These are phyloP conservation scores for Clarias macrocephalus DNA, from an alignment of 2,113 vertebrate species.

Conservation along the genomic window DNA sequence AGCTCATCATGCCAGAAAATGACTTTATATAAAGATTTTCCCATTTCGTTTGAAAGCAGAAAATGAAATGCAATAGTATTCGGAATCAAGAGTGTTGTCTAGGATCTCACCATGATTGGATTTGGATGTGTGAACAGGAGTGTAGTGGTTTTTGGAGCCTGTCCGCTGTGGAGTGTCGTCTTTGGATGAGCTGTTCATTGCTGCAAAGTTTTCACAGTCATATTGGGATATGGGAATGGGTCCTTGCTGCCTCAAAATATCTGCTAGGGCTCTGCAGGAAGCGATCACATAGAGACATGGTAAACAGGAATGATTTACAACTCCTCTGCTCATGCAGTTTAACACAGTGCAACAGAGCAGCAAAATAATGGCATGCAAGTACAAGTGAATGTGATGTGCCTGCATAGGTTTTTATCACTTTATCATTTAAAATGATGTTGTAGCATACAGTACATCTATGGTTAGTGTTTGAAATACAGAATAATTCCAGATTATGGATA, in stretches of 20 bases:
- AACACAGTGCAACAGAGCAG: neutral
- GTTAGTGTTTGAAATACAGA: slow-evolving; percentile 26
- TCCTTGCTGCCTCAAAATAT: slow-evolving; percentile 98
- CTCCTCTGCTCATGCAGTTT: neutral
- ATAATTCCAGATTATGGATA: slow-evolving; percentile 59
- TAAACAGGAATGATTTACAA: slow-evolving; percentile 9
- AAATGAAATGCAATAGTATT: neutral
- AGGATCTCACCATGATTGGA: slow-evolving; percentile 84
- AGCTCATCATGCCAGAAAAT: neutral
- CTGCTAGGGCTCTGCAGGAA: slow-evolving; percentile 88
- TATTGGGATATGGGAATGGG: slow-evolving; percentile 98
- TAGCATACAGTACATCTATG: slow-evolving; percentile 61
- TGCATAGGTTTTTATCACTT: neutral
- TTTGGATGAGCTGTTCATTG: slow-evolving; percentile 95
- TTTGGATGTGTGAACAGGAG: slow-evolving; percentile 89
- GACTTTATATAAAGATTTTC: neutral
- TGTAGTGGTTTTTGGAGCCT: slow-evolving; percentile 97
- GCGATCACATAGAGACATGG: slow-evolving; percentile 29
- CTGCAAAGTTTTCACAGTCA: slow-evolving; percentile 96
- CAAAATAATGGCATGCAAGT: neutral
- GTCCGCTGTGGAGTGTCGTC: slow-evolving; percentile 92
- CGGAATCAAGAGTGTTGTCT: neutral
- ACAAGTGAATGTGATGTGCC: neutral
- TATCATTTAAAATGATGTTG: neutral
- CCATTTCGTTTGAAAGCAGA: neutral